Evolutionary conservation across 2,797 vertebrate species (phyloP).

Genomic region (Pipistrellus nathusii): DNA sequence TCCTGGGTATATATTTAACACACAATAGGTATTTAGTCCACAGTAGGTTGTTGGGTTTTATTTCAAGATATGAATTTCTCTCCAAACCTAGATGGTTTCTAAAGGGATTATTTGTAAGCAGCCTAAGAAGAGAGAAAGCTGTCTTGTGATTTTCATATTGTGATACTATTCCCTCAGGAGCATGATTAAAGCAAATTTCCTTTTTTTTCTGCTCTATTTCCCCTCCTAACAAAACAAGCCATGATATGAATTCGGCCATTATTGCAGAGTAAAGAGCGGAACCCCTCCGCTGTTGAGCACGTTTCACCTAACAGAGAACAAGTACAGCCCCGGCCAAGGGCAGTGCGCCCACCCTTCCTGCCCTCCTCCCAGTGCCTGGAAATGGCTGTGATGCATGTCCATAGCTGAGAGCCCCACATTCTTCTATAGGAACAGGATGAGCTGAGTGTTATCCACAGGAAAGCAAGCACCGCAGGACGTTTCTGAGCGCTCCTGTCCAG

Average conservation of each 20-base stretch:
- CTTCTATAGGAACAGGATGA: not conserved
- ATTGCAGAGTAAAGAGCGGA: slow-evolving; percentile 23
- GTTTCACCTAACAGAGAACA: not conserved
- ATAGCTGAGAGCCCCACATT: not conserved
- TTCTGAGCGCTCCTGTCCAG: not conserved
- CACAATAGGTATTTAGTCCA: slow-evolving; percentile 23
- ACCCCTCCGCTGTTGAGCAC: not conserved
- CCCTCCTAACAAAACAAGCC: slow-evolving; percentile 33
- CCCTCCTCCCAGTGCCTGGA: not conserved
- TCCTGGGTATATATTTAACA: slow-evolving; percentile 20
- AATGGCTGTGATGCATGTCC: not conserved
- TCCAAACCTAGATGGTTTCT: slow-evolving; percentile 34
- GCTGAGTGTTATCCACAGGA: not conserved
- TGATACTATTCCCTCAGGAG: slow-evolving; percentile 3
- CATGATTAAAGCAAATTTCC: slow-evolving; percentile 34
- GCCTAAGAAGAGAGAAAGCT: slow-evolving; percentile 31
- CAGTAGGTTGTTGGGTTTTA: slow-evolving; percentile 35
- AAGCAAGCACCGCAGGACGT: not conserved
- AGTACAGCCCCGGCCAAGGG: not conserved
- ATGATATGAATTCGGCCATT: slow-evolving; percentile 37
- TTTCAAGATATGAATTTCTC: slow-evolving; percentile 59
- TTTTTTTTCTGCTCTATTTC: not conserved
- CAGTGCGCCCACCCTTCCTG: not conserved
- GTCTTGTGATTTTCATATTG: slow-evolving; percentile 58
- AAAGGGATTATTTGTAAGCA: slow-evolving; percentile 52